Conservation (phyloP, 2,888 invertebrate genomes). For the Sarcophaga rosellei region DNA sequence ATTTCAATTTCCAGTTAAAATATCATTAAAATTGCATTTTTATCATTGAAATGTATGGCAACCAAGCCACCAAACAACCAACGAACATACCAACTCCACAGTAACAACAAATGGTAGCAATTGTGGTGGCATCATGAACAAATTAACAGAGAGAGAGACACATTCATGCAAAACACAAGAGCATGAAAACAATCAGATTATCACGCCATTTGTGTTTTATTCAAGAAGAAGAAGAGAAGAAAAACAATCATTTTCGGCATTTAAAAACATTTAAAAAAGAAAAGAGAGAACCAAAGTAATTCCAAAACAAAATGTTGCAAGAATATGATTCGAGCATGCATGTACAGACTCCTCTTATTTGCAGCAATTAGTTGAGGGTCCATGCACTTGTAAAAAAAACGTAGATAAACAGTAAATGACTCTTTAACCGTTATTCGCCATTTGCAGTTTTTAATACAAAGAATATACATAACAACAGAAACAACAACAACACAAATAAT, state of each 20-base stretch:
- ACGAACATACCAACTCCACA: constrained; percentile 9
- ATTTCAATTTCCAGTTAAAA: constrained; percentile 20
- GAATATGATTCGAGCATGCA: background rate
- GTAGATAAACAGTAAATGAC: constrained; percentile 17
- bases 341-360: too few relatives aligned
- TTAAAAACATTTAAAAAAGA: background rate
- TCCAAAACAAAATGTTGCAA: background rate
- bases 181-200: constrained; percentile 52
- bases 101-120: background rate
- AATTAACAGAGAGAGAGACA: too few relatives aligned
- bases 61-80: background rate
- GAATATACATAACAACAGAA: background rate
- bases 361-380: constrained; percentile 41
- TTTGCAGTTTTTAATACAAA: constrained; percentile 14
- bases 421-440: constrained; percentile 45
- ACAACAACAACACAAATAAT: background rate
- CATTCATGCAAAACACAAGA: too few relatives aligned
- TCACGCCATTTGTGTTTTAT: constrained; percentile 55
- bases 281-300: too few relatives aligned
- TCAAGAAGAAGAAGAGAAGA: constrained; percentile 28
- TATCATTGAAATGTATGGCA: constrained; percentile 23
- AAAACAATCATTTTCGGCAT: background rate
- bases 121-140: too few relatives aligned
- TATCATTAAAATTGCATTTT: constrained; percentile 63
- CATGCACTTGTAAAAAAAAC: constrained; percentile 9